Base-by-base conservation (phyloP, 1,140 invertebrate genomes). In the Pseudomyrmex gracilis region DNA sequence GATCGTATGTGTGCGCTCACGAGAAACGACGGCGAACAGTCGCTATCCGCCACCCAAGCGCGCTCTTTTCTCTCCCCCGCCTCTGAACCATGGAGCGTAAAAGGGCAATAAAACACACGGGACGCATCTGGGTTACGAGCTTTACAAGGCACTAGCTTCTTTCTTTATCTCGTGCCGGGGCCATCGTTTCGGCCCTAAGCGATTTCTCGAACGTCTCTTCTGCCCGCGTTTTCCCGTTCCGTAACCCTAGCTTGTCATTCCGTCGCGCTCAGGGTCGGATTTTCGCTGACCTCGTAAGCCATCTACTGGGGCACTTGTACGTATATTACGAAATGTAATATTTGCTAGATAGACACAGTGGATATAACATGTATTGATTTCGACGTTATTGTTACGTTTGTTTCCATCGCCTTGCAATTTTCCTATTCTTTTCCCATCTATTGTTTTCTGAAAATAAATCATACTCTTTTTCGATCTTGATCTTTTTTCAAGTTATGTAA, bases 71-170 rank as follows among this genome's bases (percentile, higher is more conserved):
- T 53, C 57, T 60, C 73, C 76, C 71, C 34, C 5, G 55, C 17
- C 7, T 70, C 60, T 34, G n/a, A 43, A 24, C 55, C 45, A 45
- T 24, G 71, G 53, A 73, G 76, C 70, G 85, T 90, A 92, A 93
- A 91, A 90, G 90, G 85, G 88, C 92, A 92, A 93, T 93, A 93
- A 93, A 93, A 92, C 90, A 92, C 92, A 90, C 87, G 89, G 89
- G 91, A 92, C 92, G 91, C 92, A 93, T 93, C 92, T 92, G 92
- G 92, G 92, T 92, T 93, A 92, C 88, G 91, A 90, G 89, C 90
- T 92, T 92, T 92, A 91, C 89, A 91, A 92, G 87, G 85, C 86
- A 71, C 87, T 86, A 87, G 86, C 89, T 91, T 87, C 88, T 86
- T 88, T 91, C 86, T 90, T 88, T 90, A 91, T 91, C 90, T 90